Conservation (phyloP, 2,113 vertebrate species). For the Oncorhynchus mykiss region DNA sequence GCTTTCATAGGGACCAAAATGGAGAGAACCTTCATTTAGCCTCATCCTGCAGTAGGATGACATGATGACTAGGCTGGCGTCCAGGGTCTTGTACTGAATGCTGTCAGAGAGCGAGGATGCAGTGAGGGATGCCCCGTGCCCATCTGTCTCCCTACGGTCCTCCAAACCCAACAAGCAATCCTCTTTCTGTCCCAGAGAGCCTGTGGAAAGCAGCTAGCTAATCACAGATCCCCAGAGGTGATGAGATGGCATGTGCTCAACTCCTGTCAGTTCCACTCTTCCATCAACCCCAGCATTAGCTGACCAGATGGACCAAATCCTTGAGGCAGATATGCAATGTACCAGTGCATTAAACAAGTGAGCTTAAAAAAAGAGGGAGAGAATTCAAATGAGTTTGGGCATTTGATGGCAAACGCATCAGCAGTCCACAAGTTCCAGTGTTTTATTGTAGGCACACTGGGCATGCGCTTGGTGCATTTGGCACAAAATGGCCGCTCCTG, state of each 20-base stretch:
- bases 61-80: not conserved
- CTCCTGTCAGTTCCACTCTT: slow-evolving; percentile 36
- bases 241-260: slow-evolving; percentile 32
- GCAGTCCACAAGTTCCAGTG: not conserved
- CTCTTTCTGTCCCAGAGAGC: not conserved
- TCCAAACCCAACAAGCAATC: not conserved
- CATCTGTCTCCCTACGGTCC: not conserved
- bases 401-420: not conserved
- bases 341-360: slow-evolving; percentile 24
- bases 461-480: not conserved
- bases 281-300: slow-evolving; percentile 22
- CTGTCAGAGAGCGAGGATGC: not conserved
- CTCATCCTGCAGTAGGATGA: not conserved
- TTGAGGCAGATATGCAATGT: slow-evolving; percentile 31
- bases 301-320: slow-evolving; percentile 40
- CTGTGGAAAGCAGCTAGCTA: slow-evolving; percentile 20
- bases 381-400: not conserved
- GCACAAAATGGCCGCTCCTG: not conserved
- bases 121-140: not conserved
- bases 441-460: not conserved
- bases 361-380: slow-evolving; percentile 7
- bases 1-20: not conserved
- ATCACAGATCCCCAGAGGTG: slow-evolving; percentile 21
- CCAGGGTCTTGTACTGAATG: not conserved
- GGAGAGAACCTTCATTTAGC: slow-evolving; percentile 1